Evolutionary conservation across 2,888 invertebrate genomes (phyloP).

Genomic region (Caradrina clavipalpis): DNA sequence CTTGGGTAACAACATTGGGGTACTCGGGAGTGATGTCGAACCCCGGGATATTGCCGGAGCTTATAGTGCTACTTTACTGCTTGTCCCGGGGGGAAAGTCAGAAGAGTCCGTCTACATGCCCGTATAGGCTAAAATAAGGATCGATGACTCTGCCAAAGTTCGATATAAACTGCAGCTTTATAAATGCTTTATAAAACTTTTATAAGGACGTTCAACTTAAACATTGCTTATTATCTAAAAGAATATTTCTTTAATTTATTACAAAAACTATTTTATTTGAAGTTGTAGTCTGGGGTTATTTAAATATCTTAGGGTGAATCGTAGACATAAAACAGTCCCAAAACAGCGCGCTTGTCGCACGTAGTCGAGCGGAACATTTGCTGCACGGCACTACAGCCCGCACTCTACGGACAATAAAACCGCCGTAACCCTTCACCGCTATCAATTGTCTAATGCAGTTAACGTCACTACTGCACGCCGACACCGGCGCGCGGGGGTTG

Average conservation of each 20-base stretch:
- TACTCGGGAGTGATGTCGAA: slow-evolving; percentile 51
- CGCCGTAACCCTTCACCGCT: slow-evolving; percentile 73
- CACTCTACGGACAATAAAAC: slow-evolving; percentile 71
- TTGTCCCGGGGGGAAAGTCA: slow-evolving; percentile 8
- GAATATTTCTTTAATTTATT: background rate
- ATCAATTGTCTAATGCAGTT: slow-evolving; percentile 81
- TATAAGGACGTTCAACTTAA: background rate
- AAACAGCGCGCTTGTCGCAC: slow-evolving; percentile 11
- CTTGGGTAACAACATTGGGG: slow-evolving; percentile 44
- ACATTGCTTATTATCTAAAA: background rate
- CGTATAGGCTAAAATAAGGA: slow-evolving; percentile 18
- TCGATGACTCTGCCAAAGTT: slow-evolving; percentile 31
- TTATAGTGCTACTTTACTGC: slow-evolving; percentile 15
- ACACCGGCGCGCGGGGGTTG: slow-evolving; percentile 36
- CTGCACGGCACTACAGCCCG: slow-evolving; percentile 23
- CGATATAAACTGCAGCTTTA: slow-evolving; percentile 6
- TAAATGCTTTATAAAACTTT: slow-evolving; percentile 4
- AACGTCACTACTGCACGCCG: slow-evolving; percentile 75
- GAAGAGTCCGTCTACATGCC: background rate
- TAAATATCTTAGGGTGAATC: background rate
- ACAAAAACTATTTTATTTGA: background rate
- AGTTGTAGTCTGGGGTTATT: background rate
- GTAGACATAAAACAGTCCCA: slow-evolving; percentile 22
- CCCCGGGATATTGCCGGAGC: slow-evolving; percentile 32
- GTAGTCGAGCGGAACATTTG: slow-evolving; percentile 29